Percentiles rank a stretch among this genome's conserved stretches.
These are phyloP conservation scores for Zaprionus vittiger DNA, from an alignment of 1,140 invertebrate genomes.

Conservation along the genomic window DNA sequence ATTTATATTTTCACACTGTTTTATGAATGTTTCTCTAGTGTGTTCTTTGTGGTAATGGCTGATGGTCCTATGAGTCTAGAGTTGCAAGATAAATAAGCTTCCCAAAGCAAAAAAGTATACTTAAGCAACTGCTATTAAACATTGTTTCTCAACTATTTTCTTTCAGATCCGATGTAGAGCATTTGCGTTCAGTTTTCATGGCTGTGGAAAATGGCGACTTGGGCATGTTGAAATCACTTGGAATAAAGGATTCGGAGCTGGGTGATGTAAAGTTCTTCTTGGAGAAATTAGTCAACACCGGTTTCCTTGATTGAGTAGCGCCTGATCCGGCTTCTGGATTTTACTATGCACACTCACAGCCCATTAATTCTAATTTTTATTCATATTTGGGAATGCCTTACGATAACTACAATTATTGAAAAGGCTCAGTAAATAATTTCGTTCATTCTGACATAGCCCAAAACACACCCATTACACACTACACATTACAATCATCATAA, in stretches of 20 bases:
- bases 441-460: neutral
- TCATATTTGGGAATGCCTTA: constrained; percentile 85
- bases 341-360: constrained; percentile 87
- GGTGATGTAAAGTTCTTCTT: constrained; percentile 99
- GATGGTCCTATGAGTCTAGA: no score
- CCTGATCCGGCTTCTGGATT: constrained; percentile 88
- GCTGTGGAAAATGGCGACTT: constrained; percentile 98
- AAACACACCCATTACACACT: constrained; percentile 24
- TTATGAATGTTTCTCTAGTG: neutral
- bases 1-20: neutral
- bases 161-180: constrained; percentile 92
- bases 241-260: constrained; percentile 97
- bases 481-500: constrained; percentile 21
- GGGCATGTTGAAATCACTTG: constrained; percentile 96
- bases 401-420: constrained; percentile 82
- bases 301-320: constrained; percentile 96
- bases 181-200: constrained; percentile 96
- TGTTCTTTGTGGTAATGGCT: neutral
- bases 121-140: constrained; percentile 5
- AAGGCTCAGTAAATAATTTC: constrained; percentile 16
- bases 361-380: constrained; percentile 87
- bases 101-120: neutral
- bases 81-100: neutral
- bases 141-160: constrained; percentile 15
- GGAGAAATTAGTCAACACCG: constrained; percentile 97